Evolutionary conservation across 2,888 invertebrate species (phyloP).

Genomic region (Phengaris alcon): DNA sequence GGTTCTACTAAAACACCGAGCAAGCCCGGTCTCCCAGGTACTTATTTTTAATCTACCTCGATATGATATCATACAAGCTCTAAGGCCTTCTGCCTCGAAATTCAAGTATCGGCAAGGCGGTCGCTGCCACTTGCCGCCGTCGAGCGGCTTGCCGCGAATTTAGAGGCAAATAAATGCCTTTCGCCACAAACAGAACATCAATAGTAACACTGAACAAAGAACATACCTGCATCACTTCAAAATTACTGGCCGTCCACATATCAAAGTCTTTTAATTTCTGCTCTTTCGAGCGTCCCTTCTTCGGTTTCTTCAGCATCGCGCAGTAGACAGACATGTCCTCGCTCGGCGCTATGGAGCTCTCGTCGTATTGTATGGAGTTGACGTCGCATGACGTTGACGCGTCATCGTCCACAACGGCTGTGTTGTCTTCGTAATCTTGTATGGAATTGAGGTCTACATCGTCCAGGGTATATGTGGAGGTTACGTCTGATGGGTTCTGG

Average conservation of each 20-base stretch:
- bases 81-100: no score
- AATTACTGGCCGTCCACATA: conserved; percentile 69
- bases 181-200: no score
- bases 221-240: conserved; percentile 65
- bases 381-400: conserved; percentile 64
- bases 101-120: no score
- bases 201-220: conserved; percentile 34
- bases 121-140: no score
- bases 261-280: conserved; percentile 58
- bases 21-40: no score
- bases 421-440: conserved; percentile 42
- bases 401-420: conserved; percentile 43
- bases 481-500: conserved; percentile 46
- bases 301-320: conserved; percentile 59
- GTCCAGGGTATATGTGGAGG: conserved; percentile 53
- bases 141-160: no score
- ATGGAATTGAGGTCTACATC: conserved; percentile 37
- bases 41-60: not conserved
- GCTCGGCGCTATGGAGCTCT: conserved; percentile 56
- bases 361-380: conserved; percentile 49
- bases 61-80: no score
- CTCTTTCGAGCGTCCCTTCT: conserved; percentile 52
- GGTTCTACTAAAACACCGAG: no score
- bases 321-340: conserved; percentile 63
- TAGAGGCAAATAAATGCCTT: no score